A percentile compares a stretch with the other conserved stretches of the same genome.
phyloP scores from a whole-genome alignment of 2,888 invertebrate species.

The Ennomos erosarius region DNA sequence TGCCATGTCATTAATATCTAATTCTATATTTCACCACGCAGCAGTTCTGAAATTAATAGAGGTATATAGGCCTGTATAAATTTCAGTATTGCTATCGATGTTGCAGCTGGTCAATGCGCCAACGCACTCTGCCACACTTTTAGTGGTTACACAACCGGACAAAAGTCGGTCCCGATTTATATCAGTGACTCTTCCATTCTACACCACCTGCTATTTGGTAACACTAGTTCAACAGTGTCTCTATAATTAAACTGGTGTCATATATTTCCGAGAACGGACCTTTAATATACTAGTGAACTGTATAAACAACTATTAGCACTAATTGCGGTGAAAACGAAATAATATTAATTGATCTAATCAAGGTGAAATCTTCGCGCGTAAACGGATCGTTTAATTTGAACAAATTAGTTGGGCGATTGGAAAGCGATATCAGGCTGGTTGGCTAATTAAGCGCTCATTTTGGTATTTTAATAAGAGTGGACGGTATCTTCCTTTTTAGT shows the following conservation, averaged over 20 bases:
- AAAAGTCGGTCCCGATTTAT: no score
- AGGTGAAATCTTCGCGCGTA: slow-evolving; percentile 49
- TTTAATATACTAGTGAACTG: slow-evolving; percentile 33
- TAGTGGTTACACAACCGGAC: neutral
- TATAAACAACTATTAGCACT: slow-evolving; percentile 59
- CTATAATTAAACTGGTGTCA: neutral
- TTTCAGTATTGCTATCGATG: slow-evolving; percentile 41
- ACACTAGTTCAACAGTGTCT: no score
- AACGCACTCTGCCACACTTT: slow-evolving; percentile 1
- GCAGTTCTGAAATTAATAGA: no score
- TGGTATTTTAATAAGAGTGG: slow-evolving; percentile 14
- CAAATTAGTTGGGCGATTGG: slow-evolving; percentile 39
- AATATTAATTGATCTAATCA: slow-evolving; percentile 56
- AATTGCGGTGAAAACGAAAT: slow-evolving; percentile 52
- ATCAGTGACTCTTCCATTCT: no score
- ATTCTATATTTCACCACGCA: no score
- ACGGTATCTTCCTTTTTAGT: neutral
- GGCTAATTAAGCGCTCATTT: slow-evolving; percentile 17
- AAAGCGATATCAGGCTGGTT: slow-evolving; percentile 16
- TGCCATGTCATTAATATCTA: no score
- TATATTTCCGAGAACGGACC: no score
- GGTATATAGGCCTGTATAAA: slow-evolving; percentile 39
- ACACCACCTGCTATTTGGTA: no score
- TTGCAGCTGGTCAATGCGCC: slow-evolving; percentile 9
- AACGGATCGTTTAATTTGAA: slow-evolving; percentile 39